A percentile compares a stretch with the other conserved stretches of the same genome.
These are phyloP conservation scores for Sinocyclocheilus grahami DNA, from an alignment of 2,113 vertebrate species.

Conservation along the genomic window DNA sequence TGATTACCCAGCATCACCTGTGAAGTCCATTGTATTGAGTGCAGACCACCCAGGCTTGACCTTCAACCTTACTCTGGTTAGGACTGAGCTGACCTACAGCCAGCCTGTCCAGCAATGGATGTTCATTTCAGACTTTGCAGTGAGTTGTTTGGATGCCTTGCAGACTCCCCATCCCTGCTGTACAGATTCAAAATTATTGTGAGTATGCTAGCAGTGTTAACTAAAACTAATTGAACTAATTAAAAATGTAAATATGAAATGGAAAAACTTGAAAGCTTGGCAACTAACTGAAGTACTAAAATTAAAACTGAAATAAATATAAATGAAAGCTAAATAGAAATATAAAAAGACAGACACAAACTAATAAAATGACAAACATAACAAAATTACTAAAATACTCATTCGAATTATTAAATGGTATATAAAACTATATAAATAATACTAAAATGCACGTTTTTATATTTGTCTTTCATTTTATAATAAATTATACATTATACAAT, in stretches of 20 bases:
- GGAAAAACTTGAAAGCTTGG: no score
- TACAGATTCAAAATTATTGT: conserved; percentile 95
- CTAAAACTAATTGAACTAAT: neutral
- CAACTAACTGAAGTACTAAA: no score
- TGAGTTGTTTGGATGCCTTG: conserved; percentile 90
- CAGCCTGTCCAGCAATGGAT: conserved; percentile 92
- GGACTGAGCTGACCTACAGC: conserved; percentile 85
- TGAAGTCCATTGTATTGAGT: conserved; percentile 84
- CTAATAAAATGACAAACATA: no score
- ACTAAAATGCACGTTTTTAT: neutral
- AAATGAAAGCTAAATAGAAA: no score
- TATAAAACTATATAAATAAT: neutral
- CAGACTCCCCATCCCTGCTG: conserved; percentile 88
- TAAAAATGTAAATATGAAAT: neutral
- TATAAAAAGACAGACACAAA: no score
- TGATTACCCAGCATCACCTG: conserved; percentile 71
- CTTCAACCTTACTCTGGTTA: conserved; percentile 85
- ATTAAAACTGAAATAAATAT: no score
- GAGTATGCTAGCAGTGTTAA: conserved; percentile 61
- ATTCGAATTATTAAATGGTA: no score
- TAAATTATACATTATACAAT: no score
- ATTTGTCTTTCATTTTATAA: no score
- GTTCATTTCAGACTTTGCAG: conserved; percentile 91
- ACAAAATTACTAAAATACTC: no score
- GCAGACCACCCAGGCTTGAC: conserved; percentile 84